Evolutionary conservation across 2,113 vertebrate genomes (phyloP).

Genomic region (Gnathonemus longibarbis): DNA sequence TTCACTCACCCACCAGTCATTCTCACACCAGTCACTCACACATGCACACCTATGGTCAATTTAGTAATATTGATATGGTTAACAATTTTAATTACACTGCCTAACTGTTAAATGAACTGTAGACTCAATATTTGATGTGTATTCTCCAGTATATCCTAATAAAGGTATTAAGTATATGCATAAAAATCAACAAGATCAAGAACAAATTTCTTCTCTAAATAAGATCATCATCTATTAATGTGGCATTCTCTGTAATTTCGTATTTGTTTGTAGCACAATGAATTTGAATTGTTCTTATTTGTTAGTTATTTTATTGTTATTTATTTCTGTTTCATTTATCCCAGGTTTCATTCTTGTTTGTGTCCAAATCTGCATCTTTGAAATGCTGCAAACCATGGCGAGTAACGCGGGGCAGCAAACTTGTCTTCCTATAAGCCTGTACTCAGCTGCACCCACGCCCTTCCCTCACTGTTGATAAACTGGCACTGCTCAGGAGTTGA

Average conservation of each 20-base stretch:
- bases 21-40: no score
- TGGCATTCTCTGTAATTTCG: neutral
- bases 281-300: neutral
- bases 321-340: neutral
- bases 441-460: neutral
- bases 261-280: neutral
- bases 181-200: neutral
- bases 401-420: neutral
- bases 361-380: neutral
- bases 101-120: neutral
- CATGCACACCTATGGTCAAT: neutral
- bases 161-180: neutral
- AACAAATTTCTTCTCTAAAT: neutral
- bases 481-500: neutral
- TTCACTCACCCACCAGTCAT: no score
- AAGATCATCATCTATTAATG: neutral
- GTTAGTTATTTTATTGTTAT: neutral
- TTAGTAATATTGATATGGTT: neutral
- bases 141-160: neutral
- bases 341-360: neutral
- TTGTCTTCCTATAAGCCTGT: neutral
- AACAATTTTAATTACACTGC: neutral
- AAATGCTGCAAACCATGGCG: neutral
- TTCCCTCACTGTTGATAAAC: neutral
- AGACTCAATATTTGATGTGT: neutral